Percentiles rank a stretch among this genome's conserved stretches.
Evolutionary conservation across 1,140 invertebrate genomes (phyloP).

Genomic region (Drosophila setifemur): DNA sequence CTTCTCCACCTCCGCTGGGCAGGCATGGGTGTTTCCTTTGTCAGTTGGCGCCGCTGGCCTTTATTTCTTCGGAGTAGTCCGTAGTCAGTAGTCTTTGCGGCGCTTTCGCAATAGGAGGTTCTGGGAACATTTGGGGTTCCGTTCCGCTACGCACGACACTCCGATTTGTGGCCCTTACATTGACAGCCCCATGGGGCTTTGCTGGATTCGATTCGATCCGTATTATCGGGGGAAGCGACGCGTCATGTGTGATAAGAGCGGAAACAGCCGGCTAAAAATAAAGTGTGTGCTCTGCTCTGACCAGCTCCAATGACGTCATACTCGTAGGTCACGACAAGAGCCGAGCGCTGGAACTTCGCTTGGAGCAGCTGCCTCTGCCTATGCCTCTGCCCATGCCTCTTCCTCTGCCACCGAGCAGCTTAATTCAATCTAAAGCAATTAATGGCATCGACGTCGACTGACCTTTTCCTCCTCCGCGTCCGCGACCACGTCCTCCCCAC

Average conservation of each 20-base stretch:
- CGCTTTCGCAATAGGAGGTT: conserved; percentile 18
- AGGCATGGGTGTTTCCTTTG: conserved; percentile 16
- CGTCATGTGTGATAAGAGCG: conserved; percentile 58
- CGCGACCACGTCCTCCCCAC: background rate
- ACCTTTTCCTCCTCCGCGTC: conserved; percentile 45
- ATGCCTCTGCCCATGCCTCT: conserved; percentile 1
- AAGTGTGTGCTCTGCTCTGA: no score
- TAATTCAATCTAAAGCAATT: conserved; percentile 81
- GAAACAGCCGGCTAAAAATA: conserved; percentile 56
- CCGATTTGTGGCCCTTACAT: background rate
- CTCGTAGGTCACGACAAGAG: conserved; percentile 25
- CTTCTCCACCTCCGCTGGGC: no score
- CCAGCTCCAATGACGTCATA: conserved; percentile 49
- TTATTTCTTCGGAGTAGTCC: conserved; percentile 1
- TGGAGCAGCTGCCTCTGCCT: conserved; percentile 14
- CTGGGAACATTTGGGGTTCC: background rate
- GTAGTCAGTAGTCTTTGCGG: conserved; percentile 15
- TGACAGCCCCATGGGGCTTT: background rate
- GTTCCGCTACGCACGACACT: background rate
- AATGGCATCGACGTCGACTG: conserved; percentile 58
- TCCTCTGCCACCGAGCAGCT: conserved; percentile 29
- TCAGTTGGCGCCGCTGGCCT: conserved; percentile 6
- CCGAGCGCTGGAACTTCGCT: conserved; percentile 1
- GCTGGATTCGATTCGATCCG: background rate
- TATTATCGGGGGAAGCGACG: conserved; percentile 23